phyloP scores from a whole-genome alignment of 2,113 vertebrate genomes.

The Phalacrocorax pelagicus region DNA sequence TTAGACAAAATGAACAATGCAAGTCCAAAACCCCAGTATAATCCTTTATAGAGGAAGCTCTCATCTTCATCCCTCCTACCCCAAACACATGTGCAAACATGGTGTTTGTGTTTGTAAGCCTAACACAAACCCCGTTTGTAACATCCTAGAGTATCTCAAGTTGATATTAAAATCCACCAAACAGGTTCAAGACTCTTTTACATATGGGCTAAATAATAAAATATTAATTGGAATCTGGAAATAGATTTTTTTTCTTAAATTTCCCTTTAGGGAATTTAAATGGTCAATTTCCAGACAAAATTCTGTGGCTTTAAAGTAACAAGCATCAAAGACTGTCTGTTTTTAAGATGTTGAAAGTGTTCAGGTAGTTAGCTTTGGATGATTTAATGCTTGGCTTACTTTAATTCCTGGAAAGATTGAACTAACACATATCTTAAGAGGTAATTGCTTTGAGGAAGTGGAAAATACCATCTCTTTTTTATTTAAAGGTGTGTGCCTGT shows the following conservation, averaged over 20 bases:
- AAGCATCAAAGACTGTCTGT: neutral
- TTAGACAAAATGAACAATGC: neutral
- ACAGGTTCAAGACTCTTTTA: neutral
- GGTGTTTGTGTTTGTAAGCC: neutral
- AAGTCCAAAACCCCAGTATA: neutral
- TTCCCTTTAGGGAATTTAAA: neutral
- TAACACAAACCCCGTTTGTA: neutral
- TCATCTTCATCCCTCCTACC: neutral
- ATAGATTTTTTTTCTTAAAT: neutral
- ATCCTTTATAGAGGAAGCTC: neutral
- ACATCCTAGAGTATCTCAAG: neutral
- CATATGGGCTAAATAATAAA: neutral
- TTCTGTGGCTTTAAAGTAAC: neutral
- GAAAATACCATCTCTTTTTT: neutral
- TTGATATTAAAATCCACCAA: neutral
- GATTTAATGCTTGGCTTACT: slow-evolving; percentile 43
- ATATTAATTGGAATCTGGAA: neutral
- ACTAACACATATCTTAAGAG: neutral
- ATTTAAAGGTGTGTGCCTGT: neutral
- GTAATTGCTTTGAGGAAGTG: slow-evolving; percentile 24
- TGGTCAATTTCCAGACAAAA: slow-evolving; percentile 26
- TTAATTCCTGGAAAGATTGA: slow-evolving; percentile 35
- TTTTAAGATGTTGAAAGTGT: neutral
- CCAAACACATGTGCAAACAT: fast-evolving
- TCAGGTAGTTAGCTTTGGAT: slow-evolving; percentile 21